These are phyloP conservation scores for Aphelenchoides fujianensis DNA, from an alignment of 1,140 invertebrate species.

Conservation along the genomic window DNA sequence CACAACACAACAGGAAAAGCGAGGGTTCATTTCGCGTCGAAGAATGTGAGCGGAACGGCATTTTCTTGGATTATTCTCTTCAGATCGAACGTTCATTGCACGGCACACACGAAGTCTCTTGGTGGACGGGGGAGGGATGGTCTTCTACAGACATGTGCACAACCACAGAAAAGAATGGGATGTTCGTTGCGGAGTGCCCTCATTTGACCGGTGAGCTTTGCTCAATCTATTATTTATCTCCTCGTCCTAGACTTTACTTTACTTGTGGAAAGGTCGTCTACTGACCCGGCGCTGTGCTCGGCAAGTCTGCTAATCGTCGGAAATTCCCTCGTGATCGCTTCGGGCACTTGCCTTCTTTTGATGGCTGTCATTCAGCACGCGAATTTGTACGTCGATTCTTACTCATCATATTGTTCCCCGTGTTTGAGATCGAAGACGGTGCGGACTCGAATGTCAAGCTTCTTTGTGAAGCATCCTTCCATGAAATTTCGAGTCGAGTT, in stretches of 20 bases:
- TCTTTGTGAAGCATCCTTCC: not conserved
- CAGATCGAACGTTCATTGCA: not conserved
- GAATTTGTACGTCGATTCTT: conserved; percentile 11
- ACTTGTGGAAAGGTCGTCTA: not conserved
- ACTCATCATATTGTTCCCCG: no score
- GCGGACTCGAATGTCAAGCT: not conserved
- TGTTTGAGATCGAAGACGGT: not conserved
- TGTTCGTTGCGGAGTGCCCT: conserved; percentile 3
- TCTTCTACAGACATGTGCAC: not conserved
- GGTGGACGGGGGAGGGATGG: not conserved
- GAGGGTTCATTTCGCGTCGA: no score
- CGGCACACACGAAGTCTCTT: not conserved
- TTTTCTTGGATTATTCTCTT: not conserved
- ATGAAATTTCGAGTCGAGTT: conserved; percentile 1
- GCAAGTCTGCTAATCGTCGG: not conserved
- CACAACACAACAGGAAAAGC: no score
- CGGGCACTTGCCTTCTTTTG: not conserved
- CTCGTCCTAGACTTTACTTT: not conserved
- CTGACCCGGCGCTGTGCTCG: not conserved
- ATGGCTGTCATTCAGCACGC: not conserved
- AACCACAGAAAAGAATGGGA: not conserved
- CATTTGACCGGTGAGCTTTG: not conserved
- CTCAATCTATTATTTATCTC: no score
- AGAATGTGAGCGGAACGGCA: not conserved
- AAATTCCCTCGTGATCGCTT: not conserved